Evolutionary conservation across 2,113 vertebrate species (phyloP).

Genomic region (Paracanthobrama guichenoti): DNA sequence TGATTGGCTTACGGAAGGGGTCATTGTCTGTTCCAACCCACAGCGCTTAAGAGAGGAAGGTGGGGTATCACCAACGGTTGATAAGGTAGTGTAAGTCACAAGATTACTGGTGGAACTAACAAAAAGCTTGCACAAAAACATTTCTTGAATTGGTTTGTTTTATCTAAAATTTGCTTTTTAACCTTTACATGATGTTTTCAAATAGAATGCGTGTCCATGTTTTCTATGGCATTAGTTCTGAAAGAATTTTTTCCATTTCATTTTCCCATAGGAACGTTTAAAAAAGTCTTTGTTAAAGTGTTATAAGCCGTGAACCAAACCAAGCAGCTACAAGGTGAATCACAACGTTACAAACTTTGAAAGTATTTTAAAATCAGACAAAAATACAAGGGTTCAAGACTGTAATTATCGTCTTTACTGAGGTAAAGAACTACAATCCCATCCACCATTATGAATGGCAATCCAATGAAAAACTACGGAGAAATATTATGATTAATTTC

Average conservation of each 20-base stretch:
- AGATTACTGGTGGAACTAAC: conserved; percentile 34
- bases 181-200: not conserved
- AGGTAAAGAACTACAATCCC: not conserved
- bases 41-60: conserved; percentile 72
- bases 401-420: not conserved
- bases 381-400: not conserved
- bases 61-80: conserved; percentile 72
- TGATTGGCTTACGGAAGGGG: conserved; percentile 89
- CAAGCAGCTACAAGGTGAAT: not conserved
- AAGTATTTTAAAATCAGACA: not conserved
- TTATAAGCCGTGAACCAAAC: not conserved
- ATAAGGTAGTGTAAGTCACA: conserved; percentile 71
- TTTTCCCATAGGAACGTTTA: not conserved
- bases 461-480: too few relatives aligned
- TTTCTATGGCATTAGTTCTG: not conserved
- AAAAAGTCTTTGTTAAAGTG: not conserved
- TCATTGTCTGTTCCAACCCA: conserved; percentile 83
- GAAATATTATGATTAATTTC: too few relatives aligned
- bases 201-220: not conserved
- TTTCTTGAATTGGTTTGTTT: not conserved
- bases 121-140: conserved; percentile 3
- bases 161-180: not conserved
- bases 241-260: not conserved
- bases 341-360: not conserved
- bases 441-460: too few relatives aligned